Conservation (phyloP, 2,113 vertebrate species). For the Benitochromis conjunctus region DNA sequence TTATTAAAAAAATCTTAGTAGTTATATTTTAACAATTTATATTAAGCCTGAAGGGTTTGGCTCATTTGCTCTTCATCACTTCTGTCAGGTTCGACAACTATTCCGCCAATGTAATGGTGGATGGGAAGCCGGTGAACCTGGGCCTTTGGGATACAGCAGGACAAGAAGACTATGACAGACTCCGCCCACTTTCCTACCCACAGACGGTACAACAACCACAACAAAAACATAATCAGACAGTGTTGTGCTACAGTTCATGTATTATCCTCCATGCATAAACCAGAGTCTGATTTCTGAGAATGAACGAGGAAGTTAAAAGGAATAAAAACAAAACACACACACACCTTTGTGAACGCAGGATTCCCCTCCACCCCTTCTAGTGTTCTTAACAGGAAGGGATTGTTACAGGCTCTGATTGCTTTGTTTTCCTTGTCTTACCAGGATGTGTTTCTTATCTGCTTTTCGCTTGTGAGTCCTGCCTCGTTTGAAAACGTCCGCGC, state of each 20-base stretch:
- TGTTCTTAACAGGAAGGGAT: neutral
- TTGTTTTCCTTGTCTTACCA: slow-evolving; percentile 59
- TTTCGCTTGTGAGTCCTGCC: slow-evolving; percentile 96
- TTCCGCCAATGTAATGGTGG: slow-evolving; percentile 99
- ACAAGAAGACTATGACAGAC: slow-evolving; percentile 95
- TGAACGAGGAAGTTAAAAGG: neutral
- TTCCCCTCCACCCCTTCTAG: neutral
- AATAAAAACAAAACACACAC: neutral
- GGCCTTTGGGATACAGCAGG: slow-evolving; percentile 97
- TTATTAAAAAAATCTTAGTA: neutral
- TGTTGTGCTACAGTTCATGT: neutral
- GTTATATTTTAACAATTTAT: neutral
- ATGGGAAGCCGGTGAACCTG: slow-evolving; percentile 95
- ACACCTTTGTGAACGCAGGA: neutral
- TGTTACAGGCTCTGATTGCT: neutral
- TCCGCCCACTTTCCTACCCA: slow-evolving; percentile 93
- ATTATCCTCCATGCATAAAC: neutral
- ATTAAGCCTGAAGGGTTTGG: neutral
- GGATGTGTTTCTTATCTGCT: slow-evolving; percentile 99
- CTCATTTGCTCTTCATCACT: neutral
- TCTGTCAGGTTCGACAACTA: slow-evolving; percentile 91
- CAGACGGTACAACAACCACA: slow-evolving; percentile 82
- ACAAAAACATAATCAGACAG: neutral
- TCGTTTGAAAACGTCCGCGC: slow-evolving; percentile 99
- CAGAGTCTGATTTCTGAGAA: neutral